Base-by-base conservation (phyloP, 2,797 vertebrate species). In the Mycteria americana region DNA sequence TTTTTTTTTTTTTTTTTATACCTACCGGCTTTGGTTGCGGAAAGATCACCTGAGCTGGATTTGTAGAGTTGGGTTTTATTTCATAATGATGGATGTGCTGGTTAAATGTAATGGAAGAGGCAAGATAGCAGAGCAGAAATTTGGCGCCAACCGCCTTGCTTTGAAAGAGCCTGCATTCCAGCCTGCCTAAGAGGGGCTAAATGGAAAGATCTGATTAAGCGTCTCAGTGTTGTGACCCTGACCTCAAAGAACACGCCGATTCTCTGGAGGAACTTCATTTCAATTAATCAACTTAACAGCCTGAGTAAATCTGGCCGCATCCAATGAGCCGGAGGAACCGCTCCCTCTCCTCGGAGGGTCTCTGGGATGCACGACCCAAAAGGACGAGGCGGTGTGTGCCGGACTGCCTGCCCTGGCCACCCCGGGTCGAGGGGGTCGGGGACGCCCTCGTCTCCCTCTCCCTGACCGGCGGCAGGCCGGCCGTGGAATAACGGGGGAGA, bases 161-260 rank as follows among this genome's bases (percentile, higher is more conserved):
- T 81, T 95, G 96, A 83, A 93, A 94, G 89, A 24, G 73, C 33
- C 88, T 62, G 94, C 95, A 92, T 97, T 95, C 96, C 97, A 85
- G 92, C 84, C 91, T 83, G 30, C 93, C 94, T 74, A 39, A 91
- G 88, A 91, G 97, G 98, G 98, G 98, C 98, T 97, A 96, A 98
- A 95, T 53, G 89, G 81, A 93, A 84, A 88, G 94, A 92, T 89
- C 96, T 98, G 98, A 98, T 98, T 97, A 98, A 98, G 96, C 83
- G 97, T 97, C 98, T 98, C 98, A 91, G 91, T 84, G 82, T 96
- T 89, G 35, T 97, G 98, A 98, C 98, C 98, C 98, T 97, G 96
- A 96, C 97, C 97, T 41, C 88, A 62, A 72, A 93, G 95, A 95
- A 89, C 89, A 83, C 54, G 92, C 95, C 50, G 83, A 68, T 90